Evolutionary conservation across 2,888 invertebrate species (phyloP).

Genomic region (Platypus cylindrus): DNA sequence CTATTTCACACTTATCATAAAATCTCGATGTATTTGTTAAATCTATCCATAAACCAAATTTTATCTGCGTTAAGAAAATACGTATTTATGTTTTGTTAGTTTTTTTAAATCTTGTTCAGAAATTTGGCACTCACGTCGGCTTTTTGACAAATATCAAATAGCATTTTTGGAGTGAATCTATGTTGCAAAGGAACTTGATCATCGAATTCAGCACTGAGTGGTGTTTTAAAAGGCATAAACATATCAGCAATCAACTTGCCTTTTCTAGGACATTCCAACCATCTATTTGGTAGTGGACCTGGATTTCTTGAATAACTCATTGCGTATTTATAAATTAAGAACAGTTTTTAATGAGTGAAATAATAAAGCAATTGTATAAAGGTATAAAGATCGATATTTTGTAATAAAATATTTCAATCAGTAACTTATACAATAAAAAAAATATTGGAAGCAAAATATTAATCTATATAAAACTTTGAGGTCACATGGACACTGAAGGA

Average conservation of each 20-base stretch:
- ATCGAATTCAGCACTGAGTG: conserved; percentile 71
- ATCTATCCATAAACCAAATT: conserved; percentile 92
- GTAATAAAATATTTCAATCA: no score
- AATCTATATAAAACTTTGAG: no score
- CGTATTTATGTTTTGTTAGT: conserved; percentile 1
- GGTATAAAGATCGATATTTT: no score
- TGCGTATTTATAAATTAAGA: no score
- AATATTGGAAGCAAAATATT: no score
- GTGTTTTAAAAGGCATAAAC: conserved; percentile 93
- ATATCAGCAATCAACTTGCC: conserved; percentile 62
- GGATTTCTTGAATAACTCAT: conserved; percentile 31
- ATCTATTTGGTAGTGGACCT: conserved; percentile 70
- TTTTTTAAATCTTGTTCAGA: background rate
- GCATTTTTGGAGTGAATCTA: conserved; percentile 78
- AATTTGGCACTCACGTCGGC: conserved; percentile 47
- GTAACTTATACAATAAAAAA: no score
- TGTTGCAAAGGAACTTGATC: conserved; percentile 70
- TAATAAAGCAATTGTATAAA: no score
- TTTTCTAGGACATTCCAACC: conserved; percentile 81
- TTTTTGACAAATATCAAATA: conserved; percentile 65
- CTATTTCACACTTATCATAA: conserved; percentile 74
- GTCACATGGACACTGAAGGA: no score
- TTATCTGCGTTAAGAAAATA: conserved; percentile 42
- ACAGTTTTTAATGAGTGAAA: no score
- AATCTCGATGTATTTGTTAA: conserved; percentile 90